Conservation (phyloP, 2,113 vertebrate species). For the Dasyornis broadbenti region DNA sequence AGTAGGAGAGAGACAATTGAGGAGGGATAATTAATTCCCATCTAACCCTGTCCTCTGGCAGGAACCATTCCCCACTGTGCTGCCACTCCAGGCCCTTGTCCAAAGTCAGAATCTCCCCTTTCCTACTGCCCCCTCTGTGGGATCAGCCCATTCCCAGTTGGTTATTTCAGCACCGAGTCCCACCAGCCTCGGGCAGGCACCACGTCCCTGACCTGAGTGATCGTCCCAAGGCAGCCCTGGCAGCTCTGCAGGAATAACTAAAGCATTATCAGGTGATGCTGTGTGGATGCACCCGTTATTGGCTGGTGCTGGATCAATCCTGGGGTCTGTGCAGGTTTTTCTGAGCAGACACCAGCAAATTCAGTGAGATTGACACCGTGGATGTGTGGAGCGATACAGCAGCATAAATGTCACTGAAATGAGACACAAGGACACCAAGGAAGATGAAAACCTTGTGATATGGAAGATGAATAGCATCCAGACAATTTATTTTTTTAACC, state of each 20-base stretch:
- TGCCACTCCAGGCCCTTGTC: background rate
- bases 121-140: background rate
- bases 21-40: background rate
- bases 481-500: background rate
- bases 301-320: background rate
- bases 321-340: background rate
- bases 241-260: background rate
- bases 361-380: background rate
- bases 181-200: background rate
- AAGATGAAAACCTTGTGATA: background rate
- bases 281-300: background rate
- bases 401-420: background rate
- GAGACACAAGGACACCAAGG: background rate
- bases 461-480: background rate
- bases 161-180: background rate
- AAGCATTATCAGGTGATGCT: background rate
- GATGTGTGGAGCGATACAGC: background rate
- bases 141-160: background rate
- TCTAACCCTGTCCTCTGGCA: background rate
- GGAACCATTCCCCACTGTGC: background rate
- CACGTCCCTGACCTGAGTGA: rapidly evolving
- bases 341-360: background rate
- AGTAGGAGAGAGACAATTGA: background rate
- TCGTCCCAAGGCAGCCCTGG: background rate
- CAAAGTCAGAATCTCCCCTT: background rate